These are phyloP conservation scores for Ganaspis brasiliensis DNA, from an alignment of 2,888 invertebrate genomes.

Conservation along the genomic window DNA sequence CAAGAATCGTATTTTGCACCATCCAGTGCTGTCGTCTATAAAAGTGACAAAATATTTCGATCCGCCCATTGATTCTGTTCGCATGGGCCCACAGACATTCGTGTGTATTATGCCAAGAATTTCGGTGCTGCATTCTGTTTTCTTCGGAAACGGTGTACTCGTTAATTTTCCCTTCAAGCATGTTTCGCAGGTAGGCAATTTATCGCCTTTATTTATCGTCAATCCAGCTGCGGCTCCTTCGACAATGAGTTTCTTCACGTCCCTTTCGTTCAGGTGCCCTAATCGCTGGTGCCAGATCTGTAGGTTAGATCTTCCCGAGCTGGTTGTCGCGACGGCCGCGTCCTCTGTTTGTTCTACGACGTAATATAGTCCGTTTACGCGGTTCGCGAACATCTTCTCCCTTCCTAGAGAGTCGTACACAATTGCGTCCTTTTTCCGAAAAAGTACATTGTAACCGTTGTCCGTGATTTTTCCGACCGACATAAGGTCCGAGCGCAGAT, in stretches of 20 bases:
- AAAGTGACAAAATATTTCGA: no score
- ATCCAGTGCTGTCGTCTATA: no score
- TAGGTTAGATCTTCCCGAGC: neutral
- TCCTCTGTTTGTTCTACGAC: neutral
- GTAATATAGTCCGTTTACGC: neutral
- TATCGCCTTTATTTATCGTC: neutral
- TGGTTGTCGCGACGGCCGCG: neutral
- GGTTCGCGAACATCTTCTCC: neutral
- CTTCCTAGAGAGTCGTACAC: neutral
- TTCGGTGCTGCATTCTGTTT: neutral
- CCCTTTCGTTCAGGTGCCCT: neutral
- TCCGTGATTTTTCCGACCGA: neutral
- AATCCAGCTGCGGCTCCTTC: neutral
- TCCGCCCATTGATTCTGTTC: neutral
- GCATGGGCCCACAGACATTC: neutral
- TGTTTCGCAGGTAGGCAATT: neutral
- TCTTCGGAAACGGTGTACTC: neutral
- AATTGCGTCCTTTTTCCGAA: neutral
- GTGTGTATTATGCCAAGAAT: neutral
- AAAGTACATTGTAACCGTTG: neutral
- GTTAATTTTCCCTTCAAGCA: neutral
- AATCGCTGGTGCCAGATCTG: neutral
- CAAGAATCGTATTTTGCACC: slow-evolving; percentile 54
- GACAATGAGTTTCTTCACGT: neutral
- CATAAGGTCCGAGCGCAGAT: neutral